Evolutionary conservation across 2,888 invertebrate genomes (phyloP), one percentile per base, ranked within the genome.

Genomic region (Oligia latruncula): DNA sequence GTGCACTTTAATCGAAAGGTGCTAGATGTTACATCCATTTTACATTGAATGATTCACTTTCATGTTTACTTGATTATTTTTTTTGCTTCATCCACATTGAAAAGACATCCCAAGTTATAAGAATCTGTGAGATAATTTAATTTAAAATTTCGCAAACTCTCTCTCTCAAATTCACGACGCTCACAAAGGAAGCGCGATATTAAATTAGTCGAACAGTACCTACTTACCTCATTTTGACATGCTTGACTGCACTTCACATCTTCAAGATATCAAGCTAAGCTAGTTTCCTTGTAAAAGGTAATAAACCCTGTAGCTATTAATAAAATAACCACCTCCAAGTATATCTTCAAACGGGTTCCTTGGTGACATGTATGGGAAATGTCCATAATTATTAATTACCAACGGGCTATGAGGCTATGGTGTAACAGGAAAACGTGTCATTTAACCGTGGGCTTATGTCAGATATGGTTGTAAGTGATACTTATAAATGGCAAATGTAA

Each of bases 391-490:
- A 77, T 17, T 78, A 71, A 78, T 82, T 77, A 77, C 23, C 67
- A 13, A 55, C 20, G 6, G 20, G 35, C 43, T 75, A n/a, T 55
- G 40, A 75, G 66, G 55, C 55, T 46, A 55, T 67, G 67, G 29
- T 52, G 66, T 74, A 43, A 72, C 85, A 84, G 81, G 81, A 84
- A 84, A 74, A 74, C 46, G 67, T 46, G 76, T 84, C 77, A 66
- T 58, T 71, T 65, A n/a, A 29, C 5, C n/a, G 70, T 58, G n/a
- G 75, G 23, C 66, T 84, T 71, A 84, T 74, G 78, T 75, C 81
- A 68, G 67, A 72, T 77, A 72, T 60, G 46, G 67, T 4, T 58
- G 60, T 65, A 55, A 68, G 4, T 62, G 65, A 55, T 77, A 84
- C 77, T 70, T 65, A 35, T 71, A 74, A 43, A 35, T 65, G 43